These are phyloP conservation scores for Cygnus atratus DNA, from an alignment of 2,113 vertebrate genomes.

Conservation along the genomic window DNA sequence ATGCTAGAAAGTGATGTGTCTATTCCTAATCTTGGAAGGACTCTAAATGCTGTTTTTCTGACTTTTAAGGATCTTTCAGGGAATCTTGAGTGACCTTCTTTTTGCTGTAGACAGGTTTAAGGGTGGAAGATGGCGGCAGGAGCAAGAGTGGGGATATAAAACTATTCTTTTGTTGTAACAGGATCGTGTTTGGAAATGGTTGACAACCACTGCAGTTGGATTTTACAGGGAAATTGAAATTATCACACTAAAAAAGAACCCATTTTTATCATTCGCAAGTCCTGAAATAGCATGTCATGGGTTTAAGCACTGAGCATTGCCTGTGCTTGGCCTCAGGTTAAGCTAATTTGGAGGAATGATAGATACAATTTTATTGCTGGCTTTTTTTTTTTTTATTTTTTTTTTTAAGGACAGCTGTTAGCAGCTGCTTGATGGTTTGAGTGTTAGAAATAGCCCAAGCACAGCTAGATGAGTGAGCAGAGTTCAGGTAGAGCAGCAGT, in stretches of 20 bases:
- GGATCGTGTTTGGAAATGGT: background rate
- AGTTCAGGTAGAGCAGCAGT: conserved; percentile 1
- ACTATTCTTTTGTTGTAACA: conserved; percentile 1
- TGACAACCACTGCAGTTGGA: conserved; percentile 19
- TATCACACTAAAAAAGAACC: conserved; percentile 19
- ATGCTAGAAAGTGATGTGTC: background rate
- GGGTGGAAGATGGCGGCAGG: background rate
- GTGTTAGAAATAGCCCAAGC: background rate
- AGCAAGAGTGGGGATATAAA: background rate
- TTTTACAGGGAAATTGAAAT: conserved; percentile 31
- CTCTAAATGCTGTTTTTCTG: background rate
- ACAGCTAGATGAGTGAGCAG: background rate
- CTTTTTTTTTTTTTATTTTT: background rate
- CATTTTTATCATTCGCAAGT: conserved; percentile 23
- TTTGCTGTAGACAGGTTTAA: background rate
- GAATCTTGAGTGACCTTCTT: background rate
- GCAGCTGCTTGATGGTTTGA: conserved; percentile 36
- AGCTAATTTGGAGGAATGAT: conserved; percentile 52
- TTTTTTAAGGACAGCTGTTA: conserved; percentile 37
- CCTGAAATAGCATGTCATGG: conserved; percentile 46
- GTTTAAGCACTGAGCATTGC: background rate
- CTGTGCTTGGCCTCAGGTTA: conserved; percentile 57
- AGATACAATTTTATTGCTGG: conserved; percentile 54
- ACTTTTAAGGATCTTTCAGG: background rate
- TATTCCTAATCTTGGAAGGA: background rate